Evolutionary conservation across 2,113 vertebrate species (phyloP).

Genomic region (Leucosticte australis): DNA sequence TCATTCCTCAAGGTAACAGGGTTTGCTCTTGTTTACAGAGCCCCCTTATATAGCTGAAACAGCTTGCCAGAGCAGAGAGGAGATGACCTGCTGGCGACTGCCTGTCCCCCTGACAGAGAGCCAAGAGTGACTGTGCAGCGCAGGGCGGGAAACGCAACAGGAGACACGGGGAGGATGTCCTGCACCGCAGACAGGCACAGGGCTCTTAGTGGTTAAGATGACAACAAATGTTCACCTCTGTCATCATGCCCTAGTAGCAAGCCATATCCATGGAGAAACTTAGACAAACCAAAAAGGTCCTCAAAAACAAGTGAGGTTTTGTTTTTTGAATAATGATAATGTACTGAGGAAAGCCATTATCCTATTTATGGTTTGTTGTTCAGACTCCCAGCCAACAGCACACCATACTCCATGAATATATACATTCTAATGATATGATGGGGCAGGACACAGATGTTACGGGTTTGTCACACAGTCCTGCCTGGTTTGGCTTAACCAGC

Average conservation of each 20-base stretch:
- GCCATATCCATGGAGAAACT: constrained; percentile 15
- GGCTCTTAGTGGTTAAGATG: constrained; percentile 36
- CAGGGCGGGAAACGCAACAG: background rate
- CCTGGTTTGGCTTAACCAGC: constrained; percentile 20
- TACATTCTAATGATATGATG: constrained; percentile 45
- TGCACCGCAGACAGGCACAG: constrained; percentile 14
- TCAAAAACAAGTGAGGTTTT: constrained; percentile 26
- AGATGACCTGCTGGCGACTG: background rate
- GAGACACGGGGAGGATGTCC: constrained; percentile 21
- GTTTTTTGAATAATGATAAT: constrained; percentile 23
- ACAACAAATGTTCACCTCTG: constrained; percentile 54
- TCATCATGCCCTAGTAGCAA: background rate
- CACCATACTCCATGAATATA: constrained; percentile 32
- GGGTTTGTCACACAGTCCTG: constrained; percentile 35
- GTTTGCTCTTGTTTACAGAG: background rate
- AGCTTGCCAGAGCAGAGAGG: background rate
- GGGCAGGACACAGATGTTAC: constrained; percentile 30
- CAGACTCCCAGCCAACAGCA: constrained; percentile 1
- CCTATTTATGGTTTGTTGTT: constrained; percentile 59
- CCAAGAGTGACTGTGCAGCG: background rate
- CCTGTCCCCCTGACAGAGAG: background rate
- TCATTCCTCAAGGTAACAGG: background rate
- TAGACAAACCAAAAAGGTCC: constrained; percentile 38
- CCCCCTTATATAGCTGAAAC: background rate
- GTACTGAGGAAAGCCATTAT: constrained; percentile 9